These are phyloP conservation scores for Montipora cactus DNA, from an alignment of 64 coral and sea anemone species.

Conservation along the genomic window DNA sequence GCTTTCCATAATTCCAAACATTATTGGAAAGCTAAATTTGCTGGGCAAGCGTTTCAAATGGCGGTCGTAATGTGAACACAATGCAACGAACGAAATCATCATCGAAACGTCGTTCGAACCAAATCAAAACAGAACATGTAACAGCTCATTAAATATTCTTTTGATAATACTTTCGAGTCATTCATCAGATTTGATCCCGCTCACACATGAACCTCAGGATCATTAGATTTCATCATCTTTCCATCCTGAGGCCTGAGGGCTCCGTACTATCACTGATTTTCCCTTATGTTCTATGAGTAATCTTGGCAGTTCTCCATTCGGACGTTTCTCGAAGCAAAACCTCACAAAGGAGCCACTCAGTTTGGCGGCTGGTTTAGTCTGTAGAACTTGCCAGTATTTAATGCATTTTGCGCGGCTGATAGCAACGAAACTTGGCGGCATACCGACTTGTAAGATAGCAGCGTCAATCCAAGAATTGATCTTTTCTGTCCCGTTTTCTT, in stretches of 20 bases:
- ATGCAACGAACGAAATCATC: no score
- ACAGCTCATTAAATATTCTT: conserved; percentile 60
- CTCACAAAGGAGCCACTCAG: conserved; percentile 89
- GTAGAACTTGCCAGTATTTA: conserved; percentile 91
- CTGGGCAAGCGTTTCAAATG: no score
- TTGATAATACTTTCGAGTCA: conserved; percentile 12
- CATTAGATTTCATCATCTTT: conserved; percentile 12
- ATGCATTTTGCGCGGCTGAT: conserved; percentile 92
- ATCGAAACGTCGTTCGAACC: no score
- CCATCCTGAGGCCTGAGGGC: conserved; percentile 59
- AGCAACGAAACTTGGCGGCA: conserved; percentile 82
- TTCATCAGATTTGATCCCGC: background rate
- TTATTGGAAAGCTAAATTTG: no score
- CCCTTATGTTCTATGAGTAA: conserved; percentile 95
- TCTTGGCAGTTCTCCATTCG: conserved; percentile 87
- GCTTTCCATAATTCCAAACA: no score
- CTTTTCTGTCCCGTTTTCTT: conserved; percentile 76
- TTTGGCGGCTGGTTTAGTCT: conserved; percentile 84
- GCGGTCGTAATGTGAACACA: no score
- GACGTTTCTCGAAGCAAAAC: conserved; percentile 89
- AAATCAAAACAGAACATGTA: background rate
- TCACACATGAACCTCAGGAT: conserved; percentile 64
- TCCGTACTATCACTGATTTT: conserved; percentile 86
- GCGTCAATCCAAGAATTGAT: conserved; percentile 88
- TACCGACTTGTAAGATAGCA: conserved; percentile 60